Conservation (phyloP, 2,113 vertebrate species). For the Synodontis membranacea region DNA sequence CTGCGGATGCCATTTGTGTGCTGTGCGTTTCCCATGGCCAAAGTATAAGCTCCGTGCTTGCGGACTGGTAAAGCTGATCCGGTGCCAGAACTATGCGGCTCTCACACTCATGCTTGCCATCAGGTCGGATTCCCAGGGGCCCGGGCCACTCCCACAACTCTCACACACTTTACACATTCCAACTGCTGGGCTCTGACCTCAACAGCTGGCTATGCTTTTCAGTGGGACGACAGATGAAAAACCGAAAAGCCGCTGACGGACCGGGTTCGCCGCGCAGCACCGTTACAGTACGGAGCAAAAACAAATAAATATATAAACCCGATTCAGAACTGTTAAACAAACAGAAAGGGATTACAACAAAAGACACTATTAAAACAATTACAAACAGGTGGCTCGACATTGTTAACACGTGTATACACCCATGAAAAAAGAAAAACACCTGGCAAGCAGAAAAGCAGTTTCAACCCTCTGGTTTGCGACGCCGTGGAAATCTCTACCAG, state of each 20-base stretch:
- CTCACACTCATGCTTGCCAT: constrained; percentile 43
- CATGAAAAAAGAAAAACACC: constrained; percentile 9
- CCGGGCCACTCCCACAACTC: constrained; percentile 67
- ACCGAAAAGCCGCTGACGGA: background rate
- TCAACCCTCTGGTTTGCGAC: constrained; percentile 2
- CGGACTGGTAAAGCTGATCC: constrained; percentile 11
- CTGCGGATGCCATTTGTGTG: constrained; percentile 22
- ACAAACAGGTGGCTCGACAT: constrained; percentile 16
- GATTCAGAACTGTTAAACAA: background rate
- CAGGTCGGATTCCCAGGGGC: constrained; percentile 34
- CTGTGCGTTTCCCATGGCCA: constrained; percentile 31
- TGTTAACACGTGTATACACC: background rate
- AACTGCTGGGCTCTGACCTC: constrained; percentile 66
- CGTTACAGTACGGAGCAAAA: background rate
- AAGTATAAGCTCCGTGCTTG: constrained; percentile 34
- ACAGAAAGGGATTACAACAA: background rate
- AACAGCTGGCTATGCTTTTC: constrained; percentile 70
- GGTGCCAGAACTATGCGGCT: constrained; percentile 34
- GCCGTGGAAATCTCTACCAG: constrained; percentile 27
- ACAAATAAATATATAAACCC: background rate
- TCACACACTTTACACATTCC: constrained; percentile 70
- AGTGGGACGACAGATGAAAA: constrained; percentile 46
- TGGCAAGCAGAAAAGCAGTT: background rate
- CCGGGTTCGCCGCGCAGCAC: too few relatives aligned
- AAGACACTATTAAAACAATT: constrained; percentile 12